These are phyloP conservation scores for Mantis religiosa DNA, from an alignment of 2,888 invertebrate species.

Conservation along the genomic window DNA sequence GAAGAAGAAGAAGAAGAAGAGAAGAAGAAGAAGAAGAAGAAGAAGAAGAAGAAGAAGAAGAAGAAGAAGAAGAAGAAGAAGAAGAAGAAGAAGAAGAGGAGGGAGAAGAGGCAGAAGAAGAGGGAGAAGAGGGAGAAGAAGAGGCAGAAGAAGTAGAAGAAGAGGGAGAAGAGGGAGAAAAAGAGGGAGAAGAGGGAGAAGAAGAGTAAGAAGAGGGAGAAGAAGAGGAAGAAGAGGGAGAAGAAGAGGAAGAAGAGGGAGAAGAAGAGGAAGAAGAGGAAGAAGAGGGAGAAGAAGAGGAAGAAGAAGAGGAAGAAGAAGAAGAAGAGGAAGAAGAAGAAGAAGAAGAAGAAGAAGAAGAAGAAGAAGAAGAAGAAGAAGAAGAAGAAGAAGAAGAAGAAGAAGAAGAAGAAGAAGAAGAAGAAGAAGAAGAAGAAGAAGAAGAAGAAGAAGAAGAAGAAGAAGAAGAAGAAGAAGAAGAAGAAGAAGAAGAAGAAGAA, in stretches of 20 bases:
- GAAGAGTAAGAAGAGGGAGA: too few relatives aligned
- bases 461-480: neutral
- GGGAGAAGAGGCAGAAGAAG: too few relatives aligned
- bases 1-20: too few relatives aligned
- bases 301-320: neutral
- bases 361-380: neutral
- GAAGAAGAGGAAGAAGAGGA: neutral
- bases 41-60: neutral
- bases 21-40: neutral
- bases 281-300: neutral
- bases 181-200: too few relatives aligned
- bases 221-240: neutral
- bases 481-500: too few relatives aligned
- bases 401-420: neutral
- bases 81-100: neutral
- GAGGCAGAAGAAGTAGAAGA: too few relatives aligned
- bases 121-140: too few relatives aligned
- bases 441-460: neutral
- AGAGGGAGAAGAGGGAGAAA: too few relatives aligned
- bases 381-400: neutral
- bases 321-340: neutral
- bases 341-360: neutral
- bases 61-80: neutral
- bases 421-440: neutral
- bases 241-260: neutral